These are phyloP conservation scores for Bathybates hornii DNA, from an alignment of 2,113 vertebrate genomes.

Conservation along the genomic window DNA sequence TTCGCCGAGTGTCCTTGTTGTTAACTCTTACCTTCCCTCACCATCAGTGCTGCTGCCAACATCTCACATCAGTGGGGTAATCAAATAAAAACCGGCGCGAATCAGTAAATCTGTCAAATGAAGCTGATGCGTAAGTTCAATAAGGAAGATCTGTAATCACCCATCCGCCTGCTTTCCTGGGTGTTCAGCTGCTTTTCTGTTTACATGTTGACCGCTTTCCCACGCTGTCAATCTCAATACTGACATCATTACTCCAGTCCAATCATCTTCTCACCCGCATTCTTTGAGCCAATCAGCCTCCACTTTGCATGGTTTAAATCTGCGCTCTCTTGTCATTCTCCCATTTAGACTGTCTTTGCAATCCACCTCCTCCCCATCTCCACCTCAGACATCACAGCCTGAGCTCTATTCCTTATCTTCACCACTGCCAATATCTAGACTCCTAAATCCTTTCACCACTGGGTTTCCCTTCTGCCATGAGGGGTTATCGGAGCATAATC, in stretches of 20 bases:
- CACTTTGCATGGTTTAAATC: neutral
- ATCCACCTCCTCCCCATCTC: neutral
- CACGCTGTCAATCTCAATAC: neutral
- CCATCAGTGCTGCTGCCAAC: slow-evolving; percentile 48
- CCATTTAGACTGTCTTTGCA: neutral
- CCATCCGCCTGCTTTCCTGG: neutral
- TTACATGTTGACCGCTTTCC: neutral
- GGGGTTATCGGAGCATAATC: neutral
- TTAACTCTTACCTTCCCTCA: slow-evolving; percentile 49
- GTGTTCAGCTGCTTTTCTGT: neutral
- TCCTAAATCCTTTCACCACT: neutral
- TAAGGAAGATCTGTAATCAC: neutral
- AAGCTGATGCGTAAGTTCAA: neutral
- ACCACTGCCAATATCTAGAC: neutral
- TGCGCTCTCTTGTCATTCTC: neutral
- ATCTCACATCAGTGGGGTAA: slow-evolving; percentile 44
- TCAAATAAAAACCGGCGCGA: slow-evolving; percentile 46
- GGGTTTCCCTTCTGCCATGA: neutral
- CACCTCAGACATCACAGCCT: neutral
- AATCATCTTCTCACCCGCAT: neutral
- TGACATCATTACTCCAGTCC: neutral
- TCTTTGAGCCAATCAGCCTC: neutral
- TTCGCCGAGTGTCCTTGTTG: slow-evolving; percentile 56
- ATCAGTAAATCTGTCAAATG: slow-evolving; percentile 48
- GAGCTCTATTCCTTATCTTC: neutral